Conservation (phyloP, 2,113 vertebrate species). For the Merops nubicus region DNA sequence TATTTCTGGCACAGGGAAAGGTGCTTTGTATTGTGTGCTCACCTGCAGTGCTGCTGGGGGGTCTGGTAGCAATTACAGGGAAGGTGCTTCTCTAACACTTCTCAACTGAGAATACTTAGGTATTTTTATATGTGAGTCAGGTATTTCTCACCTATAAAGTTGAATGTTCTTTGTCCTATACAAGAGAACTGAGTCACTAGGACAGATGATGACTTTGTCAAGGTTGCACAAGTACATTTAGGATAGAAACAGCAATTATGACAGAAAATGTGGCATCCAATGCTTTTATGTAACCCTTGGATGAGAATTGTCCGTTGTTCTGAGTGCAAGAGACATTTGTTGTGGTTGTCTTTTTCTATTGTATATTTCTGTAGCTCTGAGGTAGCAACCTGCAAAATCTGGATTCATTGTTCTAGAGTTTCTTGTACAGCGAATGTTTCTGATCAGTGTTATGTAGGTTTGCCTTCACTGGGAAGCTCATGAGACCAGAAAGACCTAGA, state of each 20-base stretch:
- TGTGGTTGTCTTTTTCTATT: neutral
- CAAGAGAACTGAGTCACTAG: neutral
- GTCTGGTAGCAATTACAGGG: neutral
- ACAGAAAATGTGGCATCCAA: neutral
- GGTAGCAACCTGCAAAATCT: neutral
- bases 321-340: neutral
- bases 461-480: neutral
- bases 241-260: neutral
- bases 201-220: neutral
- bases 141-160: neutral
- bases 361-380: neutral
- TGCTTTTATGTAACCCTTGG: neutral
- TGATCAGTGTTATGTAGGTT: neutral
- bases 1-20: neutral
- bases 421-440: neutral
- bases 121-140: neutral
- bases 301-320: neutral
- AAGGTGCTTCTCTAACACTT: neutral
- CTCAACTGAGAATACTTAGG: fast-evolving
- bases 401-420: neutral
- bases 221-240: neutral
- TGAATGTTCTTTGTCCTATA: neutral
- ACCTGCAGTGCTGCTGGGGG: neutral
- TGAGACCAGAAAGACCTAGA: neutral
- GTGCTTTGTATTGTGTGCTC: neutral